These are phyloP conservation scores for Indicator maculatus DNA, from an alignment of 2,113 vertebrate genomes.

Conservation along the genomic window DNA sequence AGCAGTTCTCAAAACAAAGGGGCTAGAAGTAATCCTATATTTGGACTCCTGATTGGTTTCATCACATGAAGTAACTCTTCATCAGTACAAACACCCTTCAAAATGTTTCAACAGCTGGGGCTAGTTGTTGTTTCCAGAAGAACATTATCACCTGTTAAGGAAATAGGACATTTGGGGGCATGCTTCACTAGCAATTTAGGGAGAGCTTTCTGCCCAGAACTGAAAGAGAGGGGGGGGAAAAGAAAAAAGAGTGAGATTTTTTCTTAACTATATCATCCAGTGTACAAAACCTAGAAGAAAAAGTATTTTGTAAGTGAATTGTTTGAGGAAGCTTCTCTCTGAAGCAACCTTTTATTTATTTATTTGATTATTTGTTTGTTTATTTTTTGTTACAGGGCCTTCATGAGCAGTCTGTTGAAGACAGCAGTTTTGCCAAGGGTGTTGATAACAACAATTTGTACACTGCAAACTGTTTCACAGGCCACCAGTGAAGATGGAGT, in stretches of 20 bases:
- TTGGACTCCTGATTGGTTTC: not conserved
- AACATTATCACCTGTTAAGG: conserved; percentile 5
- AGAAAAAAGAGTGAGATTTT: not conserved
- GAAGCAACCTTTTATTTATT: not conserved
- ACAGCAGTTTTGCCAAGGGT: not conserved
- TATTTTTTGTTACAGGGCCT: not conserved
- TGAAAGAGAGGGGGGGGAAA: not conserved
- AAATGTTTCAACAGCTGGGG: not conserved
- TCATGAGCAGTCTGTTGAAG: not conserved
- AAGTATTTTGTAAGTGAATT: not conserved
- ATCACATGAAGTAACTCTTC: not conserved
- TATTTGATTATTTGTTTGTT: not conserved
- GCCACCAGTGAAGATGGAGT: not conserved
- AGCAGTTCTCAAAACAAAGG: conserved; percentile 17
- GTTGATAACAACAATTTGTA: not conserved
- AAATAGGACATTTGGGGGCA: not conserved
- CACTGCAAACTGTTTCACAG: not conserved
- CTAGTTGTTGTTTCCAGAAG: not conserved
- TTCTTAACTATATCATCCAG: not conserved
- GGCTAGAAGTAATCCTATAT: not conserved
- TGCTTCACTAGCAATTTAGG: not conserved
- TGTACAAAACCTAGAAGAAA: not conserved
- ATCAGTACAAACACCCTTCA: not conserved
- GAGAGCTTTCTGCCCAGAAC: not conserved
- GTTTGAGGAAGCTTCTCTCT: not conserved